These are phyloP conservation scores for Physocephala rufipes DNA, from an alignment of 2,888 invertebrate genomes.

Conservation along the genomic window DNA sequence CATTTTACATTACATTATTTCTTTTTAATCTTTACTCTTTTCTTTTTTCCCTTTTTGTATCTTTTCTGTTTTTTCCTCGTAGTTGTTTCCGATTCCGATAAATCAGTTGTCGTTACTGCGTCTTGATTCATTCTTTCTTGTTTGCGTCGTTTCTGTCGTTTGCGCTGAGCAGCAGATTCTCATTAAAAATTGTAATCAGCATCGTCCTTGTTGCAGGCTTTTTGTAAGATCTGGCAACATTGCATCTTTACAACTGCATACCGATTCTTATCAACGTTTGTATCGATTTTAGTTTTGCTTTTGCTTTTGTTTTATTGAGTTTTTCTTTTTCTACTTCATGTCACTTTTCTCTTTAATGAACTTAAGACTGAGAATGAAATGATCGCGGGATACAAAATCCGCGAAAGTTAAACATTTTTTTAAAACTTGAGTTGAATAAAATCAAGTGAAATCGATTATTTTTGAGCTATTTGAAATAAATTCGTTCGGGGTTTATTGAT, in stretches of 20 bases:
- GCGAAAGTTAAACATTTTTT: too few relatives aligned
- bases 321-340: background rate
- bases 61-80: constrained; percentile 3
- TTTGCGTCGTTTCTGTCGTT: too few relatives aligned
- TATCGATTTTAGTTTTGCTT: background rate
- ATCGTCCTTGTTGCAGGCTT: background rate
- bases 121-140: background rate
- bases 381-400: too few relatives aligned
- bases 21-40: too few relatives aligned
- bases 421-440: too few relatives aligned
- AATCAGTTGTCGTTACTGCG: constrained; percentile 14
- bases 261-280: background rate
- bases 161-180: background rate
- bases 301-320: background rate
- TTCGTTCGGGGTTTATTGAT: too few relatives aligned
- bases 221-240: background rate
- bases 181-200: constrained; percentile 25
- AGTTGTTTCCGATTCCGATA: constrained; percentile 7
- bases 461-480: too few relatives aligned
- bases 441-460: too few relatives aligned
- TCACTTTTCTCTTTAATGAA: too few relatives aligned
- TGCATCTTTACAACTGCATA: constrained; percentile 1
- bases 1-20: too few relatives aligned
- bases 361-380: too few relatives aligned
- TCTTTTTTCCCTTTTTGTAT: background rate